These are phyloP conservation scores for Agrypnus murinus DNA, from an alignment of 2,888 invertebrate species.

Conservation along the genomic window DNA sequence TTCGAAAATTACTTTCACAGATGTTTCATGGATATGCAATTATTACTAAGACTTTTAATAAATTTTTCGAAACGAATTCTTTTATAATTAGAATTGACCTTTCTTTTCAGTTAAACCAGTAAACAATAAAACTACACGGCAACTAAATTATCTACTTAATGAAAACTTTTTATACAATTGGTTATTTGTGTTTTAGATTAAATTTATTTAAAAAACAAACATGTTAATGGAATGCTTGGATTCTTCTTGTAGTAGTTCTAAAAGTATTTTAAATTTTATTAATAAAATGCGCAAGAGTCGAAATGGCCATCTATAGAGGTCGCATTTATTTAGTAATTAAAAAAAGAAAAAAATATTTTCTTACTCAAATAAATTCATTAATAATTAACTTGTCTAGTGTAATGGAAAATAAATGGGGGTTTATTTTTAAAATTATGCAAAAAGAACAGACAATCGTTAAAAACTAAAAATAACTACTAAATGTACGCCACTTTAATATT, in stretches of 20 bases:
- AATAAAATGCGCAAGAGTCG: too few relatives aligned
- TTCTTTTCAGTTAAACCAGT: not conserved
- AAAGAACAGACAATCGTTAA: slow-evolving; percentile 41
- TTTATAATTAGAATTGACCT: too few relatives aligned
- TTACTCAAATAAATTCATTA: too few relatives aligned
- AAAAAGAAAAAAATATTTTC: too few relatives aligned
- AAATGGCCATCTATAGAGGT: too few relatives aligned
- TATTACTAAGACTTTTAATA: too few relatives aligned
- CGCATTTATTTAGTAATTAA: too few relatives aligned
- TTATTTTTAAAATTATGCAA: slow-evolving; percentile 44
- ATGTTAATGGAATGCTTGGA: not conserved
- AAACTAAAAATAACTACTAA: slow-evolving; percentile 39
- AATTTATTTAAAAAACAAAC: not conserved
- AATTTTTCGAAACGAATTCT: too few relatives aligned
- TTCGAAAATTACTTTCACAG: too few relatives aligned
- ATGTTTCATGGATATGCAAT: too few relatives aligned
- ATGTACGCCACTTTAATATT: slow-evolving; percentile 13
- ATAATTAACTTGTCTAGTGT: slow-evolving; percentile 4
- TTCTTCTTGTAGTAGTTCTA: too few relatives aligned
- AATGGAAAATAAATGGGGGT: slow-evolving; percentile 25
- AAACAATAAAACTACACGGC: not conserved
- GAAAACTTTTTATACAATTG: not conserved
- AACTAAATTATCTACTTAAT: not conserved
- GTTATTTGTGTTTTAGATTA: slow-evolving; percentile 8
- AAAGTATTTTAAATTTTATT: too few relatives aligned